Evolutionary conservation across 2,113 vertebrate genomes (phyloP).

Genomic region (Semnornis frantzii): DNA sequence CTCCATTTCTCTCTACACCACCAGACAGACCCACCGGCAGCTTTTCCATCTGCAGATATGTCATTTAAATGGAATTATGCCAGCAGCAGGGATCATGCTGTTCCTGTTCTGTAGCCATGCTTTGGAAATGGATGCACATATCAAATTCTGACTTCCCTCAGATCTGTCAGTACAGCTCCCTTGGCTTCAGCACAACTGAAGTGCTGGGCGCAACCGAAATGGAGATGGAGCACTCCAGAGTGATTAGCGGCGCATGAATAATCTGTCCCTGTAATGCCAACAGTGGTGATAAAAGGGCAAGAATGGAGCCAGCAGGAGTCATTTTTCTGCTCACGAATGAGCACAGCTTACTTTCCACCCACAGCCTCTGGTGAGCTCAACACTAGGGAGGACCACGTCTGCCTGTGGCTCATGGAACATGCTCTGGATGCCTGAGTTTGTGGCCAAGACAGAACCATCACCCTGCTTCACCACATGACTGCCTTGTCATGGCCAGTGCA

Average conservation of each 20-base stretch:
- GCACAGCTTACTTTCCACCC: background rate
- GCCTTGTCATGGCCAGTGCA: background rate
- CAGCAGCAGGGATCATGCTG: slow-evolving; percentile 12
- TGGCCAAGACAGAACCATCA: background rate
- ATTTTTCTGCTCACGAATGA: background rate
- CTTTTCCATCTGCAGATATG: slow-evolving; percentile 16
- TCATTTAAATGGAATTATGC: slow-evolving; percentile 52
- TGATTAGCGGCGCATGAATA: slow-evolving; percentile 49
- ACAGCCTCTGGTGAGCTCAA: rapidly evolving
- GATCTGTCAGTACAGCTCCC: slow-evolving; percentile 44
- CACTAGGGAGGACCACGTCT: background rate
- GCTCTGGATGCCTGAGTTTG: background rate
- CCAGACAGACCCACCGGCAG: background rate
- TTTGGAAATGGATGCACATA: slow-evolving; percentile 31
- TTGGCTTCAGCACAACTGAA: slow-evolving; percentile 1
- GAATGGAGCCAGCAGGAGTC: background rate
- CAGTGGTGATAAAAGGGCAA: background rate
- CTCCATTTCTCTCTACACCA: background rate
- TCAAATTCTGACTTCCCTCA: slow-evolving; percentile 34
- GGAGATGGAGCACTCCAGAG: background rate
- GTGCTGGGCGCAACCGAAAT: background rate
- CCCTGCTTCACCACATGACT: background rate
- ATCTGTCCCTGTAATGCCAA: slow-evolving; percentile 15
- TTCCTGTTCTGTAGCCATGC: slow-evolving; percentile 30
- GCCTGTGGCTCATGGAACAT: background rate